Conservation (phyloP, 2,888 invertebrate genomes). For the Chrysomela aeneicollis region DNA sequence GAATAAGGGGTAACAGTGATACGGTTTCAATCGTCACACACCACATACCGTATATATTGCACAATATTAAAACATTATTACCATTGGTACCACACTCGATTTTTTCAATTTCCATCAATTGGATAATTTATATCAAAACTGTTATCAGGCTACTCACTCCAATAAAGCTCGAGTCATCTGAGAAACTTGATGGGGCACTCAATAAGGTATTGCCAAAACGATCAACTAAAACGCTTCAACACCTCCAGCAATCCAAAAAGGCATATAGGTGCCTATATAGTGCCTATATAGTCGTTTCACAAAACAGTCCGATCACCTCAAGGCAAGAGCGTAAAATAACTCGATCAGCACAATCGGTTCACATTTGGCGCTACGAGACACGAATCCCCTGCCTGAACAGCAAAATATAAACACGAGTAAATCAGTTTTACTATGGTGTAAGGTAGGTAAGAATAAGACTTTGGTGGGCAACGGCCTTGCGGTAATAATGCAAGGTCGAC, state of each 20-base stretch:
- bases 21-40: no score
- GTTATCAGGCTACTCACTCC: neutral
- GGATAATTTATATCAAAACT: neutral
- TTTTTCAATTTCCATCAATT: no score
- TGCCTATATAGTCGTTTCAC: no score
- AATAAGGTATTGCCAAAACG: neutral
- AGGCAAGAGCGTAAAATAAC: neutral
- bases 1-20: no score
- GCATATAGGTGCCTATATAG: no score
- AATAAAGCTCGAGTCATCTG: neutral
- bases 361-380: constrained; percentile 4
- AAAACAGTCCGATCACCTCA: neutral
- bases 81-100: no score
- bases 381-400: constrained; percentile 21
- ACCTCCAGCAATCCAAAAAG: neutral
- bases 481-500: constrained; percentile 53
- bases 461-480: constrained; percentile 51
- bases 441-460: constrained; percentile 30
- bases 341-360: constrained; percentile 1
- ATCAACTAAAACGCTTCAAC: neutral
- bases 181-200: neutral
- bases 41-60: no score
- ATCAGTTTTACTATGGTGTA: constrained; percentile 34
- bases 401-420: constrained; percentile 44
- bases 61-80: no score